Evolutionary conservation across 2,888 invertebrate species (phyloP), one percentile per base, ranked within the genome.

Genomic region (Hofmannophila pseudospretella): DNA sequence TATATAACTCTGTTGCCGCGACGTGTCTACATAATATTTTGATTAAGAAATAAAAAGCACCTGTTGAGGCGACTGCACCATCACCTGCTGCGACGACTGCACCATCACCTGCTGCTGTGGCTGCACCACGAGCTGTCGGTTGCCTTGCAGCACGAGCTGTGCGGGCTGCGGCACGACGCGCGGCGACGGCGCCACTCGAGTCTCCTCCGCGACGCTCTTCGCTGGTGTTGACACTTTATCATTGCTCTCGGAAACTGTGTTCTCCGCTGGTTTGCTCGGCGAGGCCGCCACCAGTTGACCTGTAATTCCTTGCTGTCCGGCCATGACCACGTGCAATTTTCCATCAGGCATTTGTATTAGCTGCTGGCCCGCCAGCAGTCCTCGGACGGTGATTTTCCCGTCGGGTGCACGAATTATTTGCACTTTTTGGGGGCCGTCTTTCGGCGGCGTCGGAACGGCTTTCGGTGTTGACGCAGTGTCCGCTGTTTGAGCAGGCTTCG

Each of bases 321-420:
- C 89, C 67, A 90, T 92, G 22, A 94, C 88, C 10, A 97, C 92
- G 66, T 97, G 97, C 13, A 97, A 81, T 68, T 96, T 96, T 0
- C 98, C 98, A 72, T 98, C 97, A 0, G 97, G 94, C 90, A 96
- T 93, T 69, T 97, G 95, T 28, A 97, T 92, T 38, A 98, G 84
- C 65, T 97, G 97, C 67, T 98, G 98, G 36, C 97, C 97, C 30
- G 96, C 95, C 73, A 96, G 89, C 5, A 98, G 88, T 0, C 98
- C 98, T 42, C 95, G 91, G 1, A 98, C 97, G 55, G 96, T 95
- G 9, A 97, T 88, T 77, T 96, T 96, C 13, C 97, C 97, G 73
- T 96, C 96, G 0, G 96, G 94, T 0, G 94, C 92, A 49, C 96
- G 93, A 58, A 96, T 92, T 49, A 98, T 96, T 87, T 97, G 97